A percentile compares a stretch with the other conserved stretches of the same genome.
Evolutionary conservation across 2,797 vertebrate genomes (phyloP).

Genomic region (Halcyon chelicuti): DNA sequence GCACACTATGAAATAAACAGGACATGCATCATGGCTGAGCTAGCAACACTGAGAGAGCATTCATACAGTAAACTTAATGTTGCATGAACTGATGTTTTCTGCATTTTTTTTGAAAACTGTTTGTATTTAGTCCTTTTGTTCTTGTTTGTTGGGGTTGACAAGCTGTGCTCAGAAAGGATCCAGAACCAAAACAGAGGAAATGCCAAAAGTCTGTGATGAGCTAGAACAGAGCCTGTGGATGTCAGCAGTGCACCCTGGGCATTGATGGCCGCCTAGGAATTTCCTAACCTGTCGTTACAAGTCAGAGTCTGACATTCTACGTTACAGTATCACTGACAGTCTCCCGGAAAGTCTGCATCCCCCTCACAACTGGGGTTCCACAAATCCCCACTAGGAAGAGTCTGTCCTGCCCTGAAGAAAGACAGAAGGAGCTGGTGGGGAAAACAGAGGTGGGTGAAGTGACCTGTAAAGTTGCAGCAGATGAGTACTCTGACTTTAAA

Average conservation of each 20-base stretch:
- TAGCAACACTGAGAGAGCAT: background rate
- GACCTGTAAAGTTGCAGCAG: background rate
- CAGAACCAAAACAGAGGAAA: background rate
- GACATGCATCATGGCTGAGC: background rate
- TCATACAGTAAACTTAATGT: background rate
- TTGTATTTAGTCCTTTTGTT: background rate
- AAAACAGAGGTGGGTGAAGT: background rate
- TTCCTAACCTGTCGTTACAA: background rate
- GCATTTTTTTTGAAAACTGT: slow-evolving; percentile 2
- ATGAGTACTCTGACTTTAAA: background rate
- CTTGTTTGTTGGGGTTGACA: background rate
- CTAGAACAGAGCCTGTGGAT: background rate
- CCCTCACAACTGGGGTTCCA: background rate
- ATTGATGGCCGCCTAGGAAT: background rate
- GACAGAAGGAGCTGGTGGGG: background rate
- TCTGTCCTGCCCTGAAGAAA: background rate
- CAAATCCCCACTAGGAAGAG: background rate
- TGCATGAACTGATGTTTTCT: background rate
- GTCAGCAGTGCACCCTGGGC: background rate
- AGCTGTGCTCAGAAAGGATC: background rate
- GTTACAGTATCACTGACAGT: accelerated
- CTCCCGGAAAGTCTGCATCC: background rate
- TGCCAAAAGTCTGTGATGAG: background rate
- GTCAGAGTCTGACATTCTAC: background rate
- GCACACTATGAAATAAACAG: background rate